These are phyloP conservation scores for Agriopis aurantiaria DNA, from an alignment of 2,888 invertebrate genomes.

Conservation along the genomic window DNA sequence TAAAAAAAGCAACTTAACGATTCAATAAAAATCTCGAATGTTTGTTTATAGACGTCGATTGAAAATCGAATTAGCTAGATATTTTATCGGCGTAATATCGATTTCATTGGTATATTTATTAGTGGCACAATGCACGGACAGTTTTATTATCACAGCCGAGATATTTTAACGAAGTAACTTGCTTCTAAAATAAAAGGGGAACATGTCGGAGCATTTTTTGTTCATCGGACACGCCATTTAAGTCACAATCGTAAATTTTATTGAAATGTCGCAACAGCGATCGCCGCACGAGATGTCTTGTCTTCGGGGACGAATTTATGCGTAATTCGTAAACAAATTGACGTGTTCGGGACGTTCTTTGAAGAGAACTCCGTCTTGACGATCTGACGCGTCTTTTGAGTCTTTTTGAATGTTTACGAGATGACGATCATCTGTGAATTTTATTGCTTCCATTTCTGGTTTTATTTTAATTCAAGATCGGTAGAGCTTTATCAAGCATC, in stretches of 20 bases:
- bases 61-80: slow-evolving; percentile 54
- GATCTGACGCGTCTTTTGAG: slow-evolving; percentile 80
- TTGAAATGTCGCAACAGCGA: slow-evolving; percentile 85
- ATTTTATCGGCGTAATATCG: slow-evolving; percentile 62
- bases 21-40: slow-evolving; percentile 49
- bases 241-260: slow-evolving; percentile 86
- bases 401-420: slow-evolving; percentile 65
- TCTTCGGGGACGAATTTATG: slow-evolving; percentile 85
- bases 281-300: slow-evolving; percentile 84
- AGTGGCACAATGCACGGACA: slow-evolving; percentile 71
- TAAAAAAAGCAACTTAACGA: slow-evolving; percentile 44
- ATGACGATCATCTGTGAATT: slow-evolving; percentile 60
- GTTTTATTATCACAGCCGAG: slow-evolving; percentile 78
- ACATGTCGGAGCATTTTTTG: slow-evolving; percentile 79
- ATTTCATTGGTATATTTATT: slow-evolving; percentile 73
- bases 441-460: slow-evolving; percentile 53
- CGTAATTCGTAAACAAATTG: slow-evolving; percentile 86
- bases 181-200: slow-evolving; percentile 81
- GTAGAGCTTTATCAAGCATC: slow-evolving; percentile 42
- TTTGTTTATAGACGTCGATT: slow-evolving; percentile 51
- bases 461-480: slow-evolving; percentile 40
- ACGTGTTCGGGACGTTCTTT: slow-evolving; percentile 78
- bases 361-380: slow-evolving; percentile 73
- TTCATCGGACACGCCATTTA: slow-evolving; percentile 83
- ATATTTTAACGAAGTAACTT: slow-evolving; percentile 84